Evolutionary conservation across 2,797 vertebrate genomes (phyloP).

Genomic region (Anguilla megastoma): DNA sequence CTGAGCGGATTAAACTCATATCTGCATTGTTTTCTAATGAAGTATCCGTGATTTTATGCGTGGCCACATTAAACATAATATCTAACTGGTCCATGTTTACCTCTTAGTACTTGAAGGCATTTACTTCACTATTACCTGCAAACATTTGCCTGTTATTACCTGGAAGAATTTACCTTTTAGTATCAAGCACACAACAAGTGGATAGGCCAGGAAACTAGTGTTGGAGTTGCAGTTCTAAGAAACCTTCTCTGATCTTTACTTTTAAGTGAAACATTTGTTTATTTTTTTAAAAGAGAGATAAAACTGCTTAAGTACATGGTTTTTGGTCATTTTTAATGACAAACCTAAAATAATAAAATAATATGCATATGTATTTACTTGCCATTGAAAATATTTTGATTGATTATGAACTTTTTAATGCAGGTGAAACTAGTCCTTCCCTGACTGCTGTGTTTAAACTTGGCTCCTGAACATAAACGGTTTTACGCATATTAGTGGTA

Average conservation of each 20-base stretch:
- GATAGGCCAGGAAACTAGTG: no score
- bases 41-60: not conserved
- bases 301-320: not conserved
- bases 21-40: not conserved
- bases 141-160: not conserved
- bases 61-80: not conserved
- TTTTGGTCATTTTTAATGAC: no score
- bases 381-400: not conserved
- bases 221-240: no score
- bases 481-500: not conserved
- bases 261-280: not conserved
- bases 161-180: not conserved
- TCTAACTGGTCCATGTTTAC: not conserved
- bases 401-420: no score
- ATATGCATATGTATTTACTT: not conserved
- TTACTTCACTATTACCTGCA: not conserved
- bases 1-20: not conserved
- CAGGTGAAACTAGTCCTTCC: not conserved
- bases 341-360: no score
- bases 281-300: not conserved
- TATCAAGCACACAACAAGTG: not conserved
- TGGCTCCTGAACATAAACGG: not conserved
- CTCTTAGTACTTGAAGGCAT: not conserved
- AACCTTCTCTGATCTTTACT: not conserved
- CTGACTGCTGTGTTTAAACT: not conserved